Base-by-base conservation (phyloP, 2,797 vertebrate genomes). In the Darevskia mixta region DNA sequence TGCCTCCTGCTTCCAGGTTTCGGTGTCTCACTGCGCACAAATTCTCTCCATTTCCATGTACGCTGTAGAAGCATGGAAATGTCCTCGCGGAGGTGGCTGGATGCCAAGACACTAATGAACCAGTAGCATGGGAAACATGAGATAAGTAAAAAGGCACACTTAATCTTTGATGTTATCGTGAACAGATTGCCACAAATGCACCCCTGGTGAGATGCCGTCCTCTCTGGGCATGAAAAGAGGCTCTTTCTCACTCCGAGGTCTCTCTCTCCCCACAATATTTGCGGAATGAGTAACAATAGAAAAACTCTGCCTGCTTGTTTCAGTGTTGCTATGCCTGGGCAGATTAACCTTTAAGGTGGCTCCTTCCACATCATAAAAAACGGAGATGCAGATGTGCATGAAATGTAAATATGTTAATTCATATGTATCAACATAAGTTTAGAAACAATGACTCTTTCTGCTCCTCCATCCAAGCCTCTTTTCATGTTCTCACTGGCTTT, bases 141-240 rank as follows among this genome's bases (percentile, higher is more conserved):
- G 79, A 75, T 87, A 82, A 23, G 4, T 66, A 32, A 32, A 49
- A 77, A 83, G 81, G 66, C 75, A 76, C 41, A 1, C 79, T 85
- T 84, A 81, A 79, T 86, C 38, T 64, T 77, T 20, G 11, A 45
- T 73, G 84, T 45, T 86, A 45, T 20, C 81, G 8, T 18, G 17
- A 13, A n/a, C 3, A 1, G 0, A 3, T 10, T 64, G 79, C 87
- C 29, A 72, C 76, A 23, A 0, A 61, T 61, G 23, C 8, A 20
- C 29, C 87, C 58, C 82, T 75, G 1, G 4, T 1, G 32, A 61
- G 89, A 61, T 25, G 8, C 45, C 66, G 18, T 80, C 67, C 17
- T 13, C 41, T 72, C 18, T 66, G 35, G 85, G 43, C 43, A 29
- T 71, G 77, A 64, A 9, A 43, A 76, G 27, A 76, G 17, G 10